These are phyloP conservation scores for Metaphire vulgaris DNA, from an alignment of 1,140 invertebrate genomes.

Conservation along the genomic window DNA sequence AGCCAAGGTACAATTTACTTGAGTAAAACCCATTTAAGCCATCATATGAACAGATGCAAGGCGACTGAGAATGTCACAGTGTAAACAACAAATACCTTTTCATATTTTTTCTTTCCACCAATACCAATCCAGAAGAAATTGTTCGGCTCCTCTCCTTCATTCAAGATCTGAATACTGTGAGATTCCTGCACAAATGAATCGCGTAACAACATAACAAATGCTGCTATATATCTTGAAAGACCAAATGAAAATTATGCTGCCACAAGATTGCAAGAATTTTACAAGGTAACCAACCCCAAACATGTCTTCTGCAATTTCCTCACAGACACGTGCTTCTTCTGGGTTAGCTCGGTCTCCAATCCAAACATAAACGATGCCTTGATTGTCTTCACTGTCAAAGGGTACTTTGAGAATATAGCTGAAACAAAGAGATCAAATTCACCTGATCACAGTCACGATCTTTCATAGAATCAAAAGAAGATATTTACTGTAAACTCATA, in stretches of 20 bases:
- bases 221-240: neutral
- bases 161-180: conserved; percentile 58
- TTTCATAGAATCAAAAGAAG: neutral
- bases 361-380: conserved; percentile 96
- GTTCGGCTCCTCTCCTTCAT: conserved; percentile 95
- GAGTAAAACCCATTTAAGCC: too few relatives aligned
- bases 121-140: conserved; percentile 98
- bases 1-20: too few relatives aligned
- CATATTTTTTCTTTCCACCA: conserved; percentile 86
- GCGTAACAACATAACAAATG: neutral
- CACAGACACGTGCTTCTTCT: conserved; percentile 78
- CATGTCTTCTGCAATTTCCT: conserved; percentile 89
- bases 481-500: too few relatives aligned
- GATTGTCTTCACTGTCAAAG: conserved; percentile 75
- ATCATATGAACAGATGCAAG: too few relatives aligned
- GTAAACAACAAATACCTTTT: conserved; percentile 53
- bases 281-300: conserved; percentile 62
- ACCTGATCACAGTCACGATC: neutral
- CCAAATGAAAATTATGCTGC: too few relatives aligned
- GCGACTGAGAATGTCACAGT: too few relatives aligned
- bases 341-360: conserved; percentile 80
- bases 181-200: conserved; percentile 38
- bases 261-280: too few relatives aligned
- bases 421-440: neutral
- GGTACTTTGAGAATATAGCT: conserved; percentile 94